Evolutionary conservation across 2,113 vertebrate species (phyloP), one percentile per base, ranked within the genome.

Genomic region (Ammodytes marinus): DNA sequence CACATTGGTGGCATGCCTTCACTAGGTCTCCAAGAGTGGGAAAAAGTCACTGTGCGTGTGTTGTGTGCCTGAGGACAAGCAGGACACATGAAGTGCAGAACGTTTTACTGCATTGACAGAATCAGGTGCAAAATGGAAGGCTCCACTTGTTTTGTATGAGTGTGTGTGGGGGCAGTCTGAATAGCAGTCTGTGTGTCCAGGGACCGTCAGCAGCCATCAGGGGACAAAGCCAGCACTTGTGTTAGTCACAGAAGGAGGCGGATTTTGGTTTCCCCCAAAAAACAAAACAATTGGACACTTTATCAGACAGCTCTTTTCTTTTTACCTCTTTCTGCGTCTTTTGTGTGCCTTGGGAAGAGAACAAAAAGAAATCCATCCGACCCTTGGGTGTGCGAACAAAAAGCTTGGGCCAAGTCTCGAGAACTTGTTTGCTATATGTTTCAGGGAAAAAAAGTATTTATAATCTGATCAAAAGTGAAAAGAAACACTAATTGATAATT

Each of bases 221-320:
- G n/a, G 75, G 66, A 85, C 90, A 89, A 88, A 77, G 90, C 50
- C 49, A 27, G 37, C 8, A 0, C 50, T 89, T 86, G 83, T 91
- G 40, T 73, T 54, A 2, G 5, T 63, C 35, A 37, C 54, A 77
- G 67, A 69, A 78, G 43, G 39, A 81, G 84, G 61, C 50, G 11
- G n/a, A 80, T 66, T 69, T 82, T 61, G 59, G 2, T 60, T 58
- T 57, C 35, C 19, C 37, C 40, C 67, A 68, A 81, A 66, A n/a
- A 75, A 57, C 61, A 82, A 27, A 27, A 27, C 69, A 80, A 75
- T 72, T 12, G 54, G 12, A 19, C 42, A 1, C 69, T 86, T 84
- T 39, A 77, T 77, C 75, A 8, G 19, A 35, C 10, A 2, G 76
- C 11, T n/a, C 40, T 61, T 47, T 64, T 60, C 47, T n/a, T 60